Evolutionary conservation across 2,797 vertebrate genomes (phyloP).

Genomic region (Paedocypris micromegethes): DNA sequence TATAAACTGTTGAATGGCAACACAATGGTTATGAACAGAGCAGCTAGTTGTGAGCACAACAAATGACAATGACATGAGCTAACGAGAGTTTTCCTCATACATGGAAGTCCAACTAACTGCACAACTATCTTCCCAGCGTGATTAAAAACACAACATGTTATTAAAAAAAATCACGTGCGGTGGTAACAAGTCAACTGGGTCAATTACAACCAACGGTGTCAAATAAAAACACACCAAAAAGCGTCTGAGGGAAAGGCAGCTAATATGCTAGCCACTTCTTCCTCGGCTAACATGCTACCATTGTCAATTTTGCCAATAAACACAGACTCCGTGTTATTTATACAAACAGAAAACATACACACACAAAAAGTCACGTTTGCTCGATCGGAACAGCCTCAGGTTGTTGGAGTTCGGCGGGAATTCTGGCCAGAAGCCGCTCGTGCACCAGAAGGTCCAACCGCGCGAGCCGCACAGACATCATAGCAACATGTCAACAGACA

Average conservation of each 20-base stretch:
- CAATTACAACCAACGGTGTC: not conserved
- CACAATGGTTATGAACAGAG: slow-evolving; percentile 9
- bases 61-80: slow-evolving; percentile 38
- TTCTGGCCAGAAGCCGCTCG: slow-evolving; percentile 11
- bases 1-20: too few relatives aligned
- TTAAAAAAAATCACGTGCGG: not conserved
- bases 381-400: too few relatives aligned
- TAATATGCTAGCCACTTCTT: slow-evolving; percentile 29
- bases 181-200: not conserved
- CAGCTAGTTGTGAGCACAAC: slow-evolving; percentile 30
- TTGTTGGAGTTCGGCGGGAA: not conserved
- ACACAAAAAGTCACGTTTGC: too few relatives aligned
- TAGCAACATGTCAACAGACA: slow-evolving; percentile 43
- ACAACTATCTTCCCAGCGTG: not conserved
- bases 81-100: not conserved
- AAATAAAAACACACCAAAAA: not conserved
- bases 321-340: not conserved
- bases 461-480: slow-evolving; percentile 16
- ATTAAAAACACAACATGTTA: not conserved
- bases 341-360: slow-evolving; percentile 6
- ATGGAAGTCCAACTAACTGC: slow-evolving; percentile 15
- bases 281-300: slow-evolving; percentile 19
- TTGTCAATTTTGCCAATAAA: slow-evolving; percentile 26
- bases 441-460: slow-evolving; percentile 6
- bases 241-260: slow-evolving; percentile 1